Evolutionary conservation across 2,113 vertebrate species (phyloP), one percentile per base, ranked within the genome.

Genomic region (Falcunculus frontatus): DNA sequence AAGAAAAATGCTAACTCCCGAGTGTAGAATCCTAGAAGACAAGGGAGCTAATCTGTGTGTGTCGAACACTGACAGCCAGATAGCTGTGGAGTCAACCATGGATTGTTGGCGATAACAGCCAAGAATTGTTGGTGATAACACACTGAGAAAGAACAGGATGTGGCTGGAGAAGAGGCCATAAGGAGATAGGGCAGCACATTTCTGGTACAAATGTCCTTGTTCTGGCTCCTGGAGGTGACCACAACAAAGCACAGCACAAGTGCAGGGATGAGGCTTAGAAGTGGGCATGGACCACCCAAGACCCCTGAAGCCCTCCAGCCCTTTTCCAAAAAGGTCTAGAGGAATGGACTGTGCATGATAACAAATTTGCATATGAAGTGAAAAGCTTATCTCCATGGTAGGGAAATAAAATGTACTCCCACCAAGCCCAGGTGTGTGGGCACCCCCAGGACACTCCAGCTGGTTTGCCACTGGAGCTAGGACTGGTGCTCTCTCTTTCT

Each of bases 41-140:
- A 11, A 33, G 22, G 11, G 19, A 7, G 13, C 33, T 74, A 7
- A 13, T 27, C 14, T 19, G 7, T 29, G 2, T 37, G 22, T 32
- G 20, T 35, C 50, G 27, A 56, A 64, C 21, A 56, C 26, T 0
- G 0, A 57, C 0, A 64, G 52, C 37, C 26, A 42, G 37, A 44
- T 4, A 37, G 18, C 7, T 73, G 27, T 39, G 60, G 53, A 67
- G 39, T 5, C 44, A 89, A 0, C 8, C 15, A 33, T 12, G 27
- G 17, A 13, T 9, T 72, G 6, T 16, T 50, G 35, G 30, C 32
- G 3, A 3, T 44, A 64, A 42, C 18, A 65, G 33, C 17, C 21
- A 26, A 16, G 50, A 30, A 19, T 3, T 73, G 9, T 16, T 57
- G 37, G 21, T 23, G 21, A 49, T 50, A 33, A 73, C 15, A 57